Base-by-base conservation (phyloP, 2,113 vertebrate species). In the Lagopus muta region DNA sequence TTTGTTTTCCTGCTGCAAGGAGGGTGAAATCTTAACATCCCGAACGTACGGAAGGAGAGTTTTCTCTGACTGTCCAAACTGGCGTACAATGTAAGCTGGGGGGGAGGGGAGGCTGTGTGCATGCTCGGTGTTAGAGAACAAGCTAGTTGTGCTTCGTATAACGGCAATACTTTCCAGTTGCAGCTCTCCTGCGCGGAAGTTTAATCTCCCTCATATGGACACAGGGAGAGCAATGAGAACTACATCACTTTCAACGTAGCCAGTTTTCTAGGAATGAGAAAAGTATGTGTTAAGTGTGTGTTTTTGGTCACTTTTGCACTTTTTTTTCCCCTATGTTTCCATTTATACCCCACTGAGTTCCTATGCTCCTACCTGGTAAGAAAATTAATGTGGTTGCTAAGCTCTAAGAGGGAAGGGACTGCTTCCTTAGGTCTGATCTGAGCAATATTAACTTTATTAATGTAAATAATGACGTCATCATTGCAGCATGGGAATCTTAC, bases 21-120 rank as follows among this genome's bases (percentile, higher is more conserved):
- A 95, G 86, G 84, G 89, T 96, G 92, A 94, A 85, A 89, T 93
- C 89, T 91, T 94, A 92, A 95, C 93, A 88, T 94, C 94, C 93
- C 55, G 89, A 94, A 86, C 88, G 25, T 82, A 34, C 45, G 95
- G 93, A 95, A 92, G 84, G 96, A 91, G 92, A 92, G 75, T 81
- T 89, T 92, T 91, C 52, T 94, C 76, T 92, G 96, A 81, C 86
- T 90, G 94, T 92, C 87, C 79, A 83, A 92, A 92, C 88, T 86
- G 87, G 88, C 72, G 11, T 88, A 58, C 75, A 91, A 88, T 93
- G 92, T 91, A 96, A 96, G 92, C 88, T 76, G 96, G 38, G 77
- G 92, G 74, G 91, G 90, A 90, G 93, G 93, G 92, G 88, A 70
- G 89, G 91, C 92, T 80, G 84, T 12, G 5, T 95, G 89, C 95